Base-by-base conservation (phyloP, 2,888 invertebrate genomes). In the Apocheima hispidaria region DNA sequence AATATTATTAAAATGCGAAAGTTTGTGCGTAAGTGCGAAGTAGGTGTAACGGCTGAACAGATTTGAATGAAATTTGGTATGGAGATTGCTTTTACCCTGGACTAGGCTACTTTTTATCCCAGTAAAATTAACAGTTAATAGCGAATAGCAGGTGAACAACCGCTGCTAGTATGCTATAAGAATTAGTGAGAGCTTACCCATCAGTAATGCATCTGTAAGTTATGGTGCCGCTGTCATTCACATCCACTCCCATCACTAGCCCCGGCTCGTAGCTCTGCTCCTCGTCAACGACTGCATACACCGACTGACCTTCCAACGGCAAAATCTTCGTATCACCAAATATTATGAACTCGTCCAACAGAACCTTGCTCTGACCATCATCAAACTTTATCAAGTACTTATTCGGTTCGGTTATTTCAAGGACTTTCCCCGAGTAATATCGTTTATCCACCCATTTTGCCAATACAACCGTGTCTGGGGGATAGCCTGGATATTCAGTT, bases 371-470 rank as follows among this genome's bases (percentile, higher is more conserved):
- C 44, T 94, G 93, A 0, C 94, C 95, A 73, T 95, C 95, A 53
- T 95, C 94, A 69, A 95, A 95, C 78, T 94, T 83, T 33, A 95
- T 94, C 67, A 93, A 84, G 80, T 94, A 95, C 72, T 95, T 95
- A 23, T 93, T 93, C 0, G 89, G 92, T 50, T 94, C 93, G 0
- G 93, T 92, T 48, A 93, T 93, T 68, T 93, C 93, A 9, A 90
- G 79, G 0, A 95, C 94, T 76, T 85, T 93, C 0, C 95, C 95
- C 0, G 95, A 94, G 70, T 95, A 96, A 69, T 95, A 95, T 63
- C 94, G 93, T 71, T 94, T 95, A 74, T 95, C 95, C 0, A 94
- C 93, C 95, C 95, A 95, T 78, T 94, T 94, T 0, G 95, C 95
- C 68, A 95, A 88, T 0, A 95, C 95, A 0, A 88, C 87, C 0